phyloP scores from a whole-genome alignment of 2,888 invertebrate genomes.

The Masnerella sp. region DNA sequence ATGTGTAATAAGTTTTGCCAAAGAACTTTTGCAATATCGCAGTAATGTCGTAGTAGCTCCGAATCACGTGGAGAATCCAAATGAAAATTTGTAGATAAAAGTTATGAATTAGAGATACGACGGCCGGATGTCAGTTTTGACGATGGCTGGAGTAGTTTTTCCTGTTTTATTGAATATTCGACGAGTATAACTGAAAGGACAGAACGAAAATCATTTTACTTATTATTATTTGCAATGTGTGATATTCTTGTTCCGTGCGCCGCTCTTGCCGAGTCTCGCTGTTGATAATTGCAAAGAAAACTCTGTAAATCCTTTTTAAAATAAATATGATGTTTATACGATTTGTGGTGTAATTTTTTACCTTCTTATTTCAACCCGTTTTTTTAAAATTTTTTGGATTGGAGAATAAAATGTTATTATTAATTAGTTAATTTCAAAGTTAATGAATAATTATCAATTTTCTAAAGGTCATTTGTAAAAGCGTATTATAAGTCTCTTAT shows the following conservation, averaged over 20 bases:
- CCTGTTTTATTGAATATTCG: constrained; percentile 47
- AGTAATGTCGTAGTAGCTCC: constrained; percentile 61
- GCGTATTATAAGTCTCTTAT: too few species aligned
- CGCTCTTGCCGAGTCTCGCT: constrained; percentile 76
- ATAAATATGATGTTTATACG: constrained; percentile 77
- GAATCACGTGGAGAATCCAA: constrained; percentile 30
- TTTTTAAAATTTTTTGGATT: too few species aligned
- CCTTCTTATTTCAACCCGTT: too few species aligned
- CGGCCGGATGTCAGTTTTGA: constrained; percentile 9
- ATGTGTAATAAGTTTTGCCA: constrained; percentile 78
- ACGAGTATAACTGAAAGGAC: constrained; percentile 39
- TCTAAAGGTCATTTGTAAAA: too few species aligned
- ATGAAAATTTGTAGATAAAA: constrained; percentile 35
- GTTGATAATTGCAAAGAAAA: constrained; percentile 76
- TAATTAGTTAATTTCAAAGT: too few species aligned
- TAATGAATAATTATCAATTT: too few species aligned
- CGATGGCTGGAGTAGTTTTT: constrained; percentile 16
- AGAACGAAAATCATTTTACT: constrained; percentile 41
- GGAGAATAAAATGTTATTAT: too few species aligned
- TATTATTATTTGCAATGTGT: constrained; percentile 69
- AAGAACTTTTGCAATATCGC: constrained; percentile 73
- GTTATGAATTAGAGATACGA: constrained; percentile 6
- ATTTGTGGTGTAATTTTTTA: too few species aligned
- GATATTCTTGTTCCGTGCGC: constrained; percentile 76
- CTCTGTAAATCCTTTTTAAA: constrained; percentile 77